Evolutionary conservation across 1,140 invertebrate genomes (phyloP).

Genomic region (Lasaia peninsularis): DNA sequence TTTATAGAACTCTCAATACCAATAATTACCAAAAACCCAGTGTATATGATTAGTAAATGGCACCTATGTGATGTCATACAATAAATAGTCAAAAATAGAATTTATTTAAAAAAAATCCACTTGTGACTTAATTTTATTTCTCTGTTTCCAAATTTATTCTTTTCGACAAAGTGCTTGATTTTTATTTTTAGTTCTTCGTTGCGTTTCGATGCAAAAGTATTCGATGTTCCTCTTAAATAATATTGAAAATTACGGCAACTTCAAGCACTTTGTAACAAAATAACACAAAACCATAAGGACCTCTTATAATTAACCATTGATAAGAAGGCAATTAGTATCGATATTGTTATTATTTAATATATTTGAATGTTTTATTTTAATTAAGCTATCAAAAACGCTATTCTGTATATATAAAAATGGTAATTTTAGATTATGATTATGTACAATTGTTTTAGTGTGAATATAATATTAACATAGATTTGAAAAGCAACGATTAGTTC

Average conservation of each 20-base stretch:
- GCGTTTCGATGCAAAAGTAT: conserved; percentile 13
- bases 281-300: conserved; percentile 76
- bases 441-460: conserved; percentile 77
- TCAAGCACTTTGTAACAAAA: conserved; percentile 49
- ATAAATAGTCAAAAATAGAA: conserved; percentile 30
- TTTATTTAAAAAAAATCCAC: conserved; percentile 27
- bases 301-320: conserved; percentile 78
- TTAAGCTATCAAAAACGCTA: conserved; percentile 71
- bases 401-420: conserved; percentile 70
- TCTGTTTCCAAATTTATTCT: conserved; percentile 31
- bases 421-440: conserved; percentile 70
- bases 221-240: conserved; percentile 19
- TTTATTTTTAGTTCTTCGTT: conserved; percentile 24
- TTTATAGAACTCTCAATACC: conserved; percentile 77
- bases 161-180: conserved; percentile 53
- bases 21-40: conserved; percentile 78
- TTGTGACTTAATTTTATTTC: conserved; percentile 30
- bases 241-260: conserved; percentile 21
- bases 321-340: conserved; percentile 76
- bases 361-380: conserved; percentile 77
- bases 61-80: conserved; percentile 57
- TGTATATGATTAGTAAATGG: conserved; percentile 66
- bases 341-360: conserved; percentile 79
- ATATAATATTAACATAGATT: conserved; percentile 70
- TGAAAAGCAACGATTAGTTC: conserved; percentile 55